Base-by-base conservation (phyloP, 1,140 invertebrate genomes). In the Calycopis cecrops region DNA sequence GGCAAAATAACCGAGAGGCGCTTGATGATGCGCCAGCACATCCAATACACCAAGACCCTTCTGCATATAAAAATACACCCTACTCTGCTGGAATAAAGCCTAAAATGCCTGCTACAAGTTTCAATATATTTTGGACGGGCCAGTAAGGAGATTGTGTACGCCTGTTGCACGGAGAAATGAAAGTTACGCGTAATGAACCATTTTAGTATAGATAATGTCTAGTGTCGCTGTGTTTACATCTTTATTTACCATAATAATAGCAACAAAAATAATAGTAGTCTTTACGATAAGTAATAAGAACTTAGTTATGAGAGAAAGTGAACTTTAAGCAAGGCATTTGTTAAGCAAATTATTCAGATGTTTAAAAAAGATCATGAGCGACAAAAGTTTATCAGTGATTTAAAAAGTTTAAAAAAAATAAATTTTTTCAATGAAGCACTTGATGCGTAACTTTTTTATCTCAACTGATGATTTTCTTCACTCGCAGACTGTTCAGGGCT, bases 111-210 rank as follows among this genome's bases (percentile, higher is more conserved):
- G 3, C 11, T 11, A 9, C 2, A 35, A 21, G 51, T 61, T n/a
- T 65, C 63, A 35, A 12, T 35, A 9, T 58, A 59, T 47, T 51
- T 16, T 71, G 55, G 66, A 57, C 42, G 44, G n/a, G 52, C 49
- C 33, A n/a, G 56, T 76, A 71, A 81, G 67, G 60, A 52, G 63
- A 77, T 81, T 72, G 61, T 72, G 62, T 71, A 81, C 73, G 76
- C 64, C 65, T 69, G 65, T 73, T 77, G 71, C 65, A 58, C 76
- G 59, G 60, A 67, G 60, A 76, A 73, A 81, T 81, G 76, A 73
- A 81, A 81, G 76, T 65, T 73, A 65, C 57, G 60, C 57, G 68
- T 72, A 67, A 74, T 58, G 65, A 61, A 57, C 62, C 64, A 48
- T 58, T 67, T 49, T 42, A 54, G 55, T 17, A 47, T 53, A 62